Evolutionary conservation across 2,888 invertebrate species (phyloP).

Genomic region (Drosophila neotestacea): DNA sequence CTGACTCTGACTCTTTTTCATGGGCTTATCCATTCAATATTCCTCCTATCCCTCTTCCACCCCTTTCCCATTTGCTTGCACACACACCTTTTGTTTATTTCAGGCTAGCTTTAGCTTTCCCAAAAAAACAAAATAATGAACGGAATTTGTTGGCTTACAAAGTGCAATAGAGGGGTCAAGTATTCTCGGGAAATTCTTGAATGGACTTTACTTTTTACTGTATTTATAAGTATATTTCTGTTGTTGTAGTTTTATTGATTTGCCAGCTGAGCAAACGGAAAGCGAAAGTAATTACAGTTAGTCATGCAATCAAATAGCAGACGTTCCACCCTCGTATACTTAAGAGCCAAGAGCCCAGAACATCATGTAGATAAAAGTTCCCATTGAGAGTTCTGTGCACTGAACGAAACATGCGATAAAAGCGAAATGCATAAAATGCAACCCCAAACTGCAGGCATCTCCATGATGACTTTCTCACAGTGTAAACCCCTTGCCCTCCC

Average conservation of each 20-base stretch:
- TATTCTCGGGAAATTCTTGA: conserved; percentile 37
- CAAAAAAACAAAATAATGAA: conserved; percentile 37
- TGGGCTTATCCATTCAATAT: conserved; percentile 23
- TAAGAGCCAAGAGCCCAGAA: background rate
- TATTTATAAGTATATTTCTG: conserved; percentile 1
- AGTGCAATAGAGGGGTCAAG: conserved; percentile 21
- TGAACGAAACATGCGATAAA: conserved; percentile 34
- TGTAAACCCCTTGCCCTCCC: conserved; percentile 15
- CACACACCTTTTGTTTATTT: conserved; percentile 5
- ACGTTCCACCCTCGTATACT: background rate
- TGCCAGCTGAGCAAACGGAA: conserved; percentile 64
- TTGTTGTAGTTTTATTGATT: conserved; percentile 55
- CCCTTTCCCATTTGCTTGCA: background rate
- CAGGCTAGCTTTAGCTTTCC: conserved; percentile 34
- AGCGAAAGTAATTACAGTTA: conserved; percentile 73
- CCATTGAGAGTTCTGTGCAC: conserved; percentile 32
- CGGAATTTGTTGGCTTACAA: conserved; percentile 27
- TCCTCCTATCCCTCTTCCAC: no score
- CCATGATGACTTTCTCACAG: conserved; percentile 42
- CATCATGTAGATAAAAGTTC: conserved; percentile 33
- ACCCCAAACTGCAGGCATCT: conserved; percentile 43
- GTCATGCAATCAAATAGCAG: conserved; percentile 54
- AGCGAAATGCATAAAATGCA: conserved; percentile 42
- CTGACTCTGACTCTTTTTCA: conserved; percentile 50
- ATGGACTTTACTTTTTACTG: conserved; percentile 15